Conservation (phyloP, 2,888 invertebrate species). For the Trissoscelio sp. region DNA sequence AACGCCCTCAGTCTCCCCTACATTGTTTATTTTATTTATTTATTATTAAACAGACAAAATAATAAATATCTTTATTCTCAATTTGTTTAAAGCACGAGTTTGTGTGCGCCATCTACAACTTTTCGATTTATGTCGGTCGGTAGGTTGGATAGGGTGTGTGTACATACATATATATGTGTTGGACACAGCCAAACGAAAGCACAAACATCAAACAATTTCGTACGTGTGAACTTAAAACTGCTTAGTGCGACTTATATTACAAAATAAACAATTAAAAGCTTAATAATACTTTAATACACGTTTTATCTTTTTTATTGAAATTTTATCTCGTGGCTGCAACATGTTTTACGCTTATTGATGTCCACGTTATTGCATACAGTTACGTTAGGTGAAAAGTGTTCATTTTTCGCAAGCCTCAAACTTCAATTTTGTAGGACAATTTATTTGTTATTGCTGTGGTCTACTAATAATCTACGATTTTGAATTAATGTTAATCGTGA, state of each 20-base stretch:
- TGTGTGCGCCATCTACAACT: too few relatives aligned
- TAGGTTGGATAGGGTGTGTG: too few relatives aligned
- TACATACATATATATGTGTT: too few relatives aligned
- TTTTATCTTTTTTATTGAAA: not conserved
- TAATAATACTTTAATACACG: not conserved
- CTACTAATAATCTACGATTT: not conserved
- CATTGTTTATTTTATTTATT: too few relatives aligned
- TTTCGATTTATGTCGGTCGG: too few relatives aligned
- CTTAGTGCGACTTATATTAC: constrained; percentile 13
- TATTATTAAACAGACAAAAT: too few relatives aligned
- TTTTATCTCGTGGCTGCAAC: constrained; percentile 52
- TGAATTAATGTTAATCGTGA: too few relatives aligned
- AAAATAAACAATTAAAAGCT: constrained; percentile 63
- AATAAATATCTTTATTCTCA: too few relatives aligned
- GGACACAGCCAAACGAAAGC: not conserved
- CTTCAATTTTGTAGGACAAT: not conserved
- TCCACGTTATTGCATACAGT: not conserved
- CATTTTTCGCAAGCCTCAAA: not conserved
- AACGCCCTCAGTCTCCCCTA: too few relatives aligned
- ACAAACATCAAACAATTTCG: constrained; percentile 1
- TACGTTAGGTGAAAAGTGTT: not conserved
- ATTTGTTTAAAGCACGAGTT: too few relatives aligned
- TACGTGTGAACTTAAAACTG: not conserved
- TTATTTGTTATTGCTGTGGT: not conserved
- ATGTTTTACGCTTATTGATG: not conserved